These are phyloP conservation scores for Cassiopea xamachana DNA, from an alignment of 30 jellyfish, hydroid and myxozoan genomes.

Conservation along the genomic window DNA sequence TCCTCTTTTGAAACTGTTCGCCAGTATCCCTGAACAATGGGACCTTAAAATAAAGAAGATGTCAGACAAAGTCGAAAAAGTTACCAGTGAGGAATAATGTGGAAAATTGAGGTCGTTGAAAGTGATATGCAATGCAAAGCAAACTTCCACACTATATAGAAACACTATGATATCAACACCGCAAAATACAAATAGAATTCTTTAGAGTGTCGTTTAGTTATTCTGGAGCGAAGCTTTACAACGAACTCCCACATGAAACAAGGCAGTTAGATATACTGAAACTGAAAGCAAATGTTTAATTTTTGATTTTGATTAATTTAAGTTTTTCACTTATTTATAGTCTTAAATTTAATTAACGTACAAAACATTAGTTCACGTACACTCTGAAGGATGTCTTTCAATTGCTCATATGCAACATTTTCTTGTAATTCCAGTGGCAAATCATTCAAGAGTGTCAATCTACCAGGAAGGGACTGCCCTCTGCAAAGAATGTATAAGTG, in stretches of 20 bases:
- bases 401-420: conserved; percentile 81
- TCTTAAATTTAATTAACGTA: too few relatives aligned
- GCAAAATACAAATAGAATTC: too few relatives aligned
- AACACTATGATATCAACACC: too few relatives aligned
- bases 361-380: conserved; percentile 10
- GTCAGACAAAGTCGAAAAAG: background rate
- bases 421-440: conserved; percentile 73
- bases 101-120: background rate
- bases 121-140: background rate
- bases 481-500: conserved; percentile 27
- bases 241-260: too few relatives aligned
- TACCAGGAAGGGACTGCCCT: conserved; percentile 88
- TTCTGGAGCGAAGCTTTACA: too few relatives aligned
- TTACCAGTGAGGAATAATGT: background rate
- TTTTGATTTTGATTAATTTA: background rate
- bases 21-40: conserved; percentile 89
- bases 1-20: conserved; percentile 54
- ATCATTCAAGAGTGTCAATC: conserved; percentile 66
- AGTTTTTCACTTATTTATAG: background rate
- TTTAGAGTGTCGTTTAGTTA: too few relatives aligned
- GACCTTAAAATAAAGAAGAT: conserved; percentile 38
- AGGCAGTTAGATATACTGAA: too few relatives aligned
- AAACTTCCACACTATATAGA: too few relatives aligned
- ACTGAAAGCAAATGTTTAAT: too few relatives aligned
- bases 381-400: conserved; percentile 66